Base-by-base conservation (phyloP, 2,113 vertebrate genomes). In the Paraplagusia blochii region DNA sequence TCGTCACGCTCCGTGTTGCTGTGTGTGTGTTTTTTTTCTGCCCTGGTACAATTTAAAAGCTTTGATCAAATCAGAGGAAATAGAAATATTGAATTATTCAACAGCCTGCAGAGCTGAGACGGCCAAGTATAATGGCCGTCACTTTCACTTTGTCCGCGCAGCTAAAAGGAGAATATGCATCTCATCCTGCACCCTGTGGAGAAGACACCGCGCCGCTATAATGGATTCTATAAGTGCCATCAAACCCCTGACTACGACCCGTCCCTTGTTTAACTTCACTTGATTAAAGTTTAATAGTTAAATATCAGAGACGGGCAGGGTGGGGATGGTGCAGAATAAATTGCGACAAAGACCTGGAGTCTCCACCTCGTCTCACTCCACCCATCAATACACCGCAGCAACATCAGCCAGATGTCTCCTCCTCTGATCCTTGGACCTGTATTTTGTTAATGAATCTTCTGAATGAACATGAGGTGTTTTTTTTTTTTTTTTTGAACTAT, bases 221-320 rank as follows among this genome's bases (percentile, higher is more conserved):
- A 84, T 85, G 69, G 71, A 69, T 64, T 84, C 79, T 82, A 88
- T 88, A 87, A 85, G 71, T 81, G 76, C 77, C 53, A 79, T 63
- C 66, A 54, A 56, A 29, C 58, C 56, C 52, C 49, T 47, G 55
- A 44, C 64, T 69, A 63, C 68, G 74, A 74, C 62, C 48, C 56
- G 58, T 55, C 38, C 52, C 43, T 61, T 57, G 72, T 45, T 58
- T 58, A 62, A 76, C 61, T 55, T 52, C 38, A 72, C 62, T 57
- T 70, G 47, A 79, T 85, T 81, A 86, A 84, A 84, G 71, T 81
- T 88, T 86, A 66, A 76, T 53, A 53, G 47, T 59, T 74, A 63
- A 67, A 59, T 19, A 51, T 13, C 73, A 48, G 69, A 52, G 48
- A 68, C 29, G 52, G 44, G 46, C 29, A 45, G 52, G 18, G 34